Percentiles rank a stretch among this genome's conserved stretches.
These are phyloP conservation scores for Camelus dromedarius DNA, from an alignment of 2,113 vertebrate species.

Conservation along the genomic window DNA sequence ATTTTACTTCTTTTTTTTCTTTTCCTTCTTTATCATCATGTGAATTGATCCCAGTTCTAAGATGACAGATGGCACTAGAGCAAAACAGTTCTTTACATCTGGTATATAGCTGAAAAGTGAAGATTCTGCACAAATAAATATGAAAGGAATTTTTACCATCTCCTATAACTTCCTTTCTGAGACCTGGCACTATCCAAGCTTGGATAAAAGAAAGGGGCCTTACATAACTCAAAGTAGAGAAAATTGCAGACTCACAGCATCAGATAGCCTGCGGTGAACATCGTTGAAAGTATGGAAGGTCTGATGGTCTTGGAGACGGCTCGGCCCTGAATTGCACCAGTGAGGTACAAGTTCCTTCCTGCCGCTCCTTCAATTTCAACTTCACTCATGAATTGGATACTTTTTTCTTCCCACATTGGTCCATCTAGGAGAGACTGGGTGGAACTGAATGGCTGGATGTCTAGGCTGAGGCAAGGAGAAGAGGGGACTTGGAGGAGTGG, in stretches of 20 bases:
- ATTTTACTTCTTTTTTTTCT: slow-evolving; percentile 9
- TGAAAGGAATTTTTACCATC: slow-evolving; percentile 48
- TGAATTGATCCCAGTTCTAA: slow-evolving; percentile 44
- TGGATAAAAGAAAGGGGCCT: slow-evolving; percentile 29
- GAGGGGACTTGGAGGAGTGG: background rate
- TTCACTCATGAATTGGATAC: background rate
- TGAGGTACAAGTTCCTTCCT: background rate
- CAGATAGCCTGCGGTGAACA: background rate
- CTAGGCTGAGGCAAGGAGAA: background rate
- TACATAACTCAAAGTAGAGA: slow-evolving; percentile 43
- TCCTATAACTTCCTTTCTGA: slow-evolving; percentile 53
- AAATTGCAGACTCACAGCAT: background rate
- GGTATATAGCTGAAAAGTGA: slow-evolving; percentile 38
- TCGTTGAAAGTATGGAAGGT: background rate
- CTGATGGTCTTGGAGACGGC: background rate
- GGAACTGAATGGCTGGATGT: background rate
- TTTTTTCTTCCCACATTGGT: accelerated
- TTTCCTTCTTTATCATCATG: background rate
- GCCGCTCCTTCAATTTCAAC: background rate
- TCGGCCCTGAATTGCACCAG: background rate
- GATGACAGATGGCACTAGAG: slow-evolving; percentile 65
- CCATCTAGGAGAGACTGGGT: background rate
- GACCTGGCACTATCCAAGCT: background rate
- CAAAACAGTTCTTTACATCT: slow-evolving; percentile 64
- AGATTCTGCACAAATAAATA: slow-evolving; percentile 58